Base-by-base conservation (phyloP, 2,113 vertebrate species). In the Galbula dea region DNA sequence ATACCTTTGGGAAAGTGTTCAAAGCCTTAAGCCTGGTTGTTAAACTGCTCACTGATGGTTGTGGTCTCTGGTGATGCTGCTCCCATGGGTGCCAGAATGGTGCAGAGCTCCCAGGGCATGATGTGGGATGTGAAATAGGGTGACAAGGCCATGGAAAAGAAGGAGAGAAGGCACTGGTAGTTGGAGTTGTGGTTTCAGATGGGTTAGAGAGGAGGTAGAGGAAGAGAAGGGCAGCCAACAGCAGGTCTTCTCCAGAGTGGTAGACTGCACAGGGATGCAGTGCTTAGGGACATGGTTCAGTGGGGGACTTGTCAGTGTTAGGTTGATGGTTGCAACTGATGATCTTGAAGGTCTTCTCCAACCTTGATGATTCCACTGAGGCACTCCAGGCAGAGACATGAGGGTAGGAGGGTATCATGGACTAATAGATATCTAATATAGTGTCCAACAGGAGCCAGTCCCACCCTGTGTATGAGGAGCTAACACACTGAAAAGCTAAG, bases 341-440 rank as follows among this genome's bases (percentile, higher is more conserved):
- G n/a, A n/a, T n/a, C n/a, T n/a, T n/a, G n/a, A n/a, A n/a, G n/a
- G n/a, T n/a, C n/a, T n/a, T n/a, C n/a, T n/a, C n/a, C n/a, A n/a
- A n/a, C n/a, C n/a, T n/a, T n/a, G n/a, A n/a, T n/a, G n/a, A n/a
- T 32, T 61, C 48, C 51, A 1, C 26, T 23, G 83, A 63, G 41
- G 41, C 27, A 45, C 18, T 22, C 26, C 16, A 9, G 22, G 37
- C 34, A 59, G 37, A 22, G 34, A 15, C 41, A 12, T 0, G 0
- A 41, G 17, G 41, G 19, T 5, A 15, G 17, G 1, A 8, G 0
- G 0, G 41, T 29, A 5, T 36, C 51, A 37, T n/a, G 66, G 41
- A 65, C 32, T 26, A 41, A 7, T 1, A 21, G 15, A 21, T 54
- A 36, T 45, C 51, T 14, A 41, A 51, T 63, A 34, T 37, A 74